phyloP scores from a whole-genome alignment of 2,888 invertebrate genomes.

The Mechanitis mazaeus region DNA sequence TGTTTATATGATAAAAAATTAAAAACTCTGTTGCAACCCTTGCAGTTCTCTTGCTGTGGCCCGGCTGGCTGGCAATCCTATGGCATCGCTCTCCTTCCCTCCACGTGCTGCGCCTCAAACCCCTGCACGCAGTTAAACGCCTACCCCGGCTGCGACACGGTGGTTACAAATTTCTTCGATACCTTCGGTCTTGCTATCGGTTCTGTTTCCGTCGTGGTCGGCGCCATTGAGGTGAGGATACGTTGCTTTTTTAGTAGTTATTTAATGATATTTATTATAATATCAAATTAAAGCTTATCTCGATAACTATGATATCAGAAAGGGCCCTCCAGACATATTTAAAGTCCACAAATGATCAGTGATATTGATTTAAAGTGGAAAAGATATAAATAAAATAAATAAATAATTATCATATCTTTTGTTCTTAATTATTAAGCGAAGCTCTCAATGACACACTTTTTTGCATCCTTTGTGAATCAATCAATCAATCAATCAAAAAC shows the following conservation, averaged over 20 bases:
- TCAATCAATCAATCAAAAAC: no score
- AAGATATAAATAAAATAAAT: no score
- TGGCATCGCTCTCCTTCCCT: slow-evolving; percentile 42
- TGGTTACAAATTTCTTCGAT: slow-evolving; percentile 56
- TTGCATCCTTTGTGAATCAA: no score
- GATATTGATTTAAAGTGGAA: no score
- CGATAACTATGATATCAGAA: no score
- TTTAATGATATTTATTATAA: no score
- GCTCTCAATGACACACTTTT: no score
- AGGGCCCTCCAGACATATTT: no score
- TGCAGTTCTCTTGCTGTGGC: slow-evolving; percentile 78
- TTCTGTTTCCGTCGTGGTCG: slow-evolving; percentile 79
- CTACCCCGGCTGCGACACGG: slow-evolving; percentile 67
- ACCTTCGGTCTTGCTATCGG: slow-evolving; percentile 75
- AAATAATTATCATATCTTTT: no score
- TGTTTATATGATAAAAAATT: background rate
- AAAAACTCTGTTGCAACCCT: slow-evolving; percentile 10
- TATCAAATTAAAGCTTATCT: no score
- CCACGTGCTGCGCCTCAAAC: slow-evolving; percentile 58
- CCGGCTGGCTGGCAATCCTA: slow-evolving; percentile 55
- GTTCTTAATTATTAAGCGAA: no score
- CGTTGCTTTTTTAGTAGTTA: background rate
- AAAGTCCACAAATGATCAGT: no score
- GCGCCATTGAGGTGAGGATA: slow-evolving; percentile 77
- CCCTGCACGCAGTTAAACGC: slow-evolving; percentile 46